These are phyloP conservation scores for Ceryle rudis DNA, from an alignment of 2,797 vertebrate species.

Conservation along the genomic window DNA sequence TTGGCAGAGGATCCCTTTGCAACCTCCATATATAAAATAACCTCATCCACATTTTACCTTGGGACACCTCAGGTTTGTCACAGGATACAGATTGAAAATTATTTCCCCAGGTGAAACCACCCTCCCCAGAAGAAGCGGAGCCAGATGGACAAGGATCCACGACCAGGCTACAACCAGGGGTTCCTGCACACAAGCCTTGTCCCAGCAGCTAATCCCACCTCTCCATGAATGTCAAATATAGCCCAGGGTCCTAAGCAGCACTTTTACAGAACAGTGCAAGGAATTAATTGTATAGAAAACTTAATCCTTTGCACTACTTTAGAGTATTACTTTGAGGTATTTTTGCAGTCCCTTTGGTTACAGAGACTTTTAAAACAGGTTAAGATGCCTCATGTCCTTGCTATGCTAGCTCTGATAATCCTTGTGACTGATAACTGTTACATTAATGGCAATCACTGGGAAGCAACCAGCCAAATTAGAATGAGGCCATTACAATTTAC, in stretches of 20 bases:
- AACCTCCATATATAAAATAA: background rate
- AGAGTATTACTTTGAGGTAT: background rate
- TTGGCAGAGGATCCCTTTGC: background rate
- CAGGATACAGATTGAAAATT: background rate
- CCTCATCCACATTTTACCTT: background rate
- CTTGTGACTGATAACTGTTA: background rate
- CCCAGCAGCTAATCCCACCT: background rate
- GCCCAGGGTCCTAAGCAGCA: background rate
- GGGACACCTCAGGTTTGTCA: background rate
- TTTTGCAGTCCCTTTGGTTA: slow-evolving; percentile 41
- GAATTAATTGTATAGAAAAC: background rate
- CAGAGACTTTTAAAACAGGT: slow-evolving; percentile 11
- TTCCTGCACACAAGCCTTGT: background rate
- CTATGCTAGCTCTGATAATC: background rate
- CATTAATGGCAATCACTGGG: background rate
- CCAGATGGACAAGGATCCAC: background rate
- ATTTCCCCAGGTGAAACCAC: background rate
- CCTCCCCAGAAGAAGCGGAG: background rate
- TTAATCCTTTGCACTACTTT: slow-evolving; percentile 3
- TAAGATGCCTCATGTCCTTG: background rate
- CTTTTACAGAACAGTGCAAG: background rate
- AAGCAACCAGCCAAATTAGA: slow-evolving; percentile 17
- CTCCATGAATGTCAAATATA: background rate
- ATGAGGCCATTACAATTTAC: background rate
- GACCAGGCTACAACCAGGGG: background rate